Percentiles rank a stretch among this genome's conserved stretches.
These are phyloP conservation scores for Elysia crispata DNA, from an alignment of 2,888 invertebrate genomes.

Conservation along the genomic window DNA sequence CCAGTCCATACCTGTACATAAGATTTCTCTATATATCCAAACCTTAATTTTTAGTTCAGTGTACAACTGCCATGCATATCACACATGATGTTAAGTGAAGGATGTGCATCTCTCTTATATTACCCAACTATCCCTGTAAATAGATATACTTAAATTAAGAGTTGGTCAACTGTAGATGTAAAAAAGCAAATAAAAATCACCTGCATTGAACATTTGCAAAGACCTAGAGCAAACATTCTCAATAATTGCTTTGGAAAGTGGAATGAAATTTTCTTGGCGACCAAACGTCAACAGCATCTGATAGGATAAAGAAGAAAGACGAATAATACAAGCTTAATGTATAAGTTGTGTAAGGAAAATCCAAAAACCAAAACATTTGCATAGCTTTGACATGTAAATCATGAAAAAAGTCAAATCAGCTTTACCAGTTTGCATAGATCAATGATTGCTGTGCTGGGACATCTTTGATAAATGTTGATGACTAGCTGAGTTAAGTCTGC, in stretches of 20 bases:
- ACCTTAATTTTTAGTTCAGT: no score
- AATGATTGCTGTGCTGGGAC: slow-evolving; percentile 85
- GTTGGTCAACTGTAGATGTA: neutral
- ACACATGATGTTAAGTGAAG: no score
- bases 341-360: no score
- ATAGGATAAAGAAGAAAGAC: slow-evolving; percentile 1
- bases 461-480: slow-evolving; percentile 83
- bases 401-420: no score
- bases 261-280: slow-evolving; percentile 44
- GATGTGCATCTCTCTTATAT: no score
- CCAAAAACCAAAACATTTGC: slow-evolving; percentile 82
- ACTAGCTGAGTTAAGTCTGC: slow-evolving; percentile 85
- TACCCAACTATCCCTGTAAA: no score
- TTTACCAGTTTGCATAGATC: slow-evolving; percentile 84
- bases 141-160: no score
- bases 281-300: slow-evolving; percentile 48
- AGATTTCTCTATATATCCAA: neutral
- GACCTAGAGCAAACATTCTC: slow-evolving; percentile 46
- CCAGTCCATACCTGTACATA: neutral
- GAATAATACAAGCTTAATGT: no score
- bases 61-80: no score
- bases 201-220: slow-evolving; percentile 41
- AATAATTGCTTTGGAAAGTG: slow-evolving; percentile 45
- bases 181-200: slow-evolving; percentile 7
- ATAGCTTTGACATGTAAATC: no score